A percentile compares a stretch with the other conserved stretches of the same genome.
Conservation (phyloP, 2,797 vertebrate species). For the Otolemur crassicaudatus region DNA sequence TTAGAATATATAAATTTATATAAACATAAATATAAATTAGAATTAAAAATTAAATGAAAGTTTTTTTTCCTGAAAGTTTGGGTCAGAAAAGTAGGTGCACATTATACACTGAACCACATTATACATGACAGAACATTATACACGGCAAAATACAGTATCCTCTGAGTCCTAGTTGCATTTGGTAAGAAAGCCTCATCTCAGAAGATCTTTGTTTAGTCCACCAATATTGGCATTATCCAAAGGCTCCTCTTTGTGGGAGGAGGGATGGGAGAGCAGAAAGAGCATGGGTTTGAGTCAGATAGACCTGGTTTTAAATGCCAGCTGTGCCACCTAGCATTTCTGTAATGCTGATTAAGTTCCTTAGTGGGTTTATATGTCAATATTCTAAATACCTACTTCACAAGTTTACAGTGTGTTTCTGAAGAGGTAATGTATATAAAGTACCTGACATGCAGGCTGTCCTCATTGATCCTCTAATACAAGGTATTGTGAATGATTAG, state of each 20-base stretch:
- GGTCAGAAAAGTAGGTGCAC: too few relatives aligned
- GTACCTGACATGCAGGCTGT: background rate
- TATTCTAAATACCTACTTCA: slow-evolving; percentile 26
- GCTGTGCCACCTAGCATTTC: background rate
- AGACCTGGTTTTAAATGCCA: slow-evolving; percentile 17
- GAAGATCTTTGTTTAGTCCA: background rate
- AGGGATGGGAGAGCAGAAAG: background rate
- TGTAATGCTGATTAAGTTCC: slow-evolving; percentile 9
- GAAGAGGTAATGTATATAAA: slow-evolving; percentile 16
- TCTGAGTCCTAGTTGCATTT: slow-evolving; percentile 30
- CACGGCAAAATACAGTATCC: background rate
- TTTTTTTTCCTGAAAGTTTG: too few relatives aligned
- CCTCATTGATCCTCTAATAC: background rate
- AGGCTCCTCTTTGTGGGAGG: background rate
- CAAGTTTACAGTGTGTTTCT: slow-evolving; percentile 8
- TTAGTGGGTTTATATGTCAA: background rate
- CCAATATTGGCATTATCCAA: background rate
- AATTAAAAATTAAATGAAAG: too few relatives aligned
- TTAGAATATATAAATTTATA: too few relatives aligned
- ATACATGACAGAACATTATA: too few relatives aligned
- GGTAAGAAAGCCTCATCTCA: background rate
- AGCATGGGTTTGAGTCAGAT: background rate
- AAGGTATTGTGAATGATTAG: background rate
- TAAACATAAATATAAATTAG: too few relatives aligned
- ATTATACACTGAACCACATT: too few relatives aligned